Evolutionary conservation across 1,140 invertebrate species (phyloP).

Genomic region (Prorops nasuta): DNA sequence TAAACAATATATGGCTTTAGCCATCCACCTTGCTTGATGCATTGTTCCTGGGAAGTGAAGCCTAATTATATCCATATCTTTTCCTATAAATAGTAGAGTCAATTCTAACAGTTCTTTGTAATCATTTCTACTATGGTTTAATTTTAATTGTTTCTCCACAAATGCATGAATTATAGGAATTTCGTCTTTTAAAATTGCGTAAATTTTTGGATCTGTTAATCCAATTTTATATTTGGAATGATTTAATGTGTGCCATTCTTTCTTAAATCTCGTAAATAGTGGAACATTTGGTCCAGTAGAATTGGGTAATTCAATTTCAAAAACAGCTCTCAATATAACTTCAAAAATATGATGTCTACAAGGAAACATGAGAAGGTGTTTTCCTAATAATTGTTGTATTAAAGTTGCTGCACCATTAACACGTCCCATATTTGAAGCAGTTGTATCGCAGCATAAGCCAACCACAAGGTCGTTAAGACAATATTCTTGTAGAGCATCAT

Average conservation of each 20-base stretch:
- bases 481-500: background rate
- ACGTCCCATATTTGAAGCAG: background rate
- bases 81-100: background rate
- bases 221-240: background rate
- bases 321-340: background rate
- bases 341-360: background rate
- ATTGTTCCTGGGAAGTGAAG: slow-evolving; percentile 33
- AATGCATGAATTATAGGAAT: too few relatives aligned
- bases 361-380: background rate
- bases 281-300: background rate
- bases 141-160: too few relatives aligned
- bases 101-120: slow-evolving; percentile 29
- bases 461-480: background rate
- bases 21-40: slow-evolving; percentile 44
- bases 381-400: background rate
- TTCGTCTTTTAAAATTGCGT: background rate
- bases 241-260: background rate
- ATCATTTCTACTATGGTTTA: too few relatives aligned
- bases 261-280: background rate
- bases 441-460: background rate
- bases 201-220: background rate
- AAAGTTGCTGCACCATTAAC: background rate
- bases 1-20: slow-evolving; percentile 44
- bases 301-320: background rate
- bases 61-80: slow-evolving; percentile 24